Conservation (phyloP, 2,797 vertebrate genomes). For the Crossoptilon crossoptilon region DNA sequence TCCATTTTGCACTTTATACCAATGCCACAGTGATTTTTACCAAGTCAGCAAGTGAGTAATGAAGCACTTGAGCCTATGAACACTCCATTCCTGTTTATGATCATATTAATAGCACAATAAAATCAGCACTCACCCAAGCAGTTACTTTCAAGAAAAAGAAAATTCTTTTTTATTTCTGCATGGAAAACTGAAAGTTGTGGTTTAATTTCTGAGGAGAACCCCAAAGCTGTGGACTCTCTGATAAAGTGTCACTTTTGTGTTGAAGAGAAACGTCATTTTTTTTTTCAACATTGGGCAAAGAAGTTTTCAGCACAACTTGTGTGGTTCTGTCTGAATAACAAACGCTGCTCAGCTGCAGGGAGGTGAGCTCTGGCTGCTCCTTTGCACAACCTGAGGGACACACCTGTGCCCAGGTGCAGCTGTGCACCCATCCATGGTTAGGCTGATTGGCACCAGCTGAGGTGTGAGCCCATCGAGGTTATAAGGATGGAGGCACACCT, state of each 20-base stretch:
- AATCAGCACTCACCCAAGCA: conserved; percentile 18
- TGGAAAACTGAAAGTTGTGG: not conserved
- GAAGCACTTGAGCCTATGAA: conserved; percentile 63
- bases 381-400: no score
- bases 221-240: not conserved
- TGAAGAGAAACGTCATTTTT: not conserved
- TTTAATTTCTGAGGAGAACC: not conserved
- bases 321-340: not conserved
- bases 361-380: not conserved
- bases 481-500: fast-evolving
- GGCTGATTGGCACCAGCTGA: not conserved
- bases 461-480: fast-evolving
- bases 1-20: conserved; percentile 74
- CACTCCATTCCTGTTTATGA: conserved; percentile 70
- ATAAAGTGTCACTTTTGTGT: not conserved
- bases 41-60: conserved; percentile 67
- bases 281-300: fast-evolving
- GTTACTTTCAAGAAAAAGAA: not conserved
- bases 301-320: not conserved
- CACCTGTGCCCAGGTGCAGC: not conserved
- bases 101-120: conserved; percentile 69
- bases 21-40: conserved; percentile 55
- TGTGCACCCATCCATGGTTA: fast-evolving
- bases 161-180: not conserved
- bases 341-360: not conserved